Percentiles rank a stretch among this genome's conserved stretches.
Evolutionary conservation across 2,113 vertebrate species (phyloP).

Genomic region (Crypturellus undulatus): DNA sequence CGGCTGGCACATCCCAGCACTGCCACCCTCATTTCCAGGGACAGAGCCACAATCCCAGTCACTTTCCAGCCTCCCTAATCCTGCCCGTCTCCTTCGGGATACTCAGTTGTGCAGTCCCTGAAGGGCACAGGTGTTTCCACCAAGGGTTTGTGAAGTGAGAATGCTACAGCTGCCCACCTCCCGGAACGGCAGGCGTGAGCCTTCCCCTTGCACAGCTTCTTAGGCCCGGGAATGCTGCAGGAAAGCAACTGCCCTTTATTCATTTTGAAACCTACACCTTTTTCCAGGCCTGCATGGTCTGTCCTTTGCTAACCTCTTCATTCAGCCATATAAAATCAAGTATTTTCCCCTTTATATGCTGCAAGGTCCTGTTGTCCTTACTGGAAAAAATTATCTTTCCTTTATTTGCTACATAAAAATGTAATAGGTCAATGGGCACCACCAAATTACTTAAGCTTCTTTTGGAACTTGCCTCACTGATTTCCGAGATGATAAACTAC

Average conservation of each 20-base stretch:
- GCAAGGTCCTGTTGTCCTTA: background rate
- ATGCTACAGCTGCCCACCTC: background rate
- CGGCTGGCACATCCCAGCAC: accelerated
- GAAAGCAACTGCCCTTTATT: background rate
- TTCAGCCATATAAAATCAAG: background rate
- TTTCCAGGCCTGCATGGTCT: background rate
- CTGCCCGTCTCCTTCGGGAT: background rate
- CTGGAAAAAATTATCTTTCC: background rate
- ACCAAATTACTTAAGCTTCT: constrained; percentile 14
- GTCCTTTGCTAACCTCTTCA: background rate
- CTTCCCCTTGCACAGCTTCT: background rate
- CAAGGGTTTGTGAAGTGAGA: background rate
- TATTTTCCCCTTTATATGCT: background rate
- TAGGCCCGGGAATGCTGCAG: background rate
- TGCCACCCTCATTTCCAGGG: background rate
- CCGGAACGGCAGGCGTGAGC: background rate
- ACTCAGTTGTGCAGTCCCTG: background rate
- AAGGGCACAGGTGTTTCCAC: background rate
- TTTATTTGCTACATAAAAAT: background rate
- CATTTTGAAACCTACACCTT: background rate
- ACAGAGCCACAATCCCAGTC: background rate
- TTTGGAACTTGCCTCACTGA: constrained; percentile 32
- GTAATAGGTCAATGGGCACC: background rate
- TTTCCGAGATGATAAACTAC: constrained; percentile 25
- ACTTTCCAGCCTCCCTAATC: background rate